Conservation (phyloP, 1,140 invertebrate genomes). For the Magallana ariakensis region DNA sequence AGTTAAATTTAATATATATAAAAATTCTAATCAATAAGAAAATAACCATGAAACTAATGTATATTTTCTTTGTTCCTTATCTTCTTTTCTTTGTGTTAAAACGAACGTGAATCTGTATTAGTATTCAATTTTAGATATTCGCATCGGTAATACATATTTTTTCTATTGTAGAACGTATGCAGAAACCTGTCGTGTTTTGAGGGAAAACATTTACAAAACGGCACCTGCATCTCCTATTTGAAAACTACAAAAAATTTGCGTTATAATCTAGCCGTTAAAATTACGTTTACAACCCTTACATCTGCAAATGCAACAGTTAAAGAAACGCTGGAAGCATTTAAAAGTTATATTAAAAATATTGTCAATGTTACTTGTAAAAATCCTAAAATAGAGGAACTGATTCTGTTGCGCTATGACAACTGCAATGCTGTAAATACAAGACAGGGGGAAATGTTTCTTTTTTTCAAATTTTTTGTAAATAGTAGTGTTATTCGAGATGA, state of each 20-base stretch:
- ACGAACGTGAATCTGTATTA: too few species aligned
- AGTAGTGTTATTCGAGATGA: neutral
- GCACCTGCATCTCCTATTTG: neutral
- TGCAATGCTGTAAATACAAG: neutral
- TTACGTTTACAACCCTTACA: neutral
- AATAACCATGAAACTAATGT: too few species aligned
- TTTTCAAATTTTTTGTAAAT: neutral
- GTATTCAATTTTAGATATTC: too few species aligned
- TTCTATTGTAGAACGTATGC: constrained; percentile 34
- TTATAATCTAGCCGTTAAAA: constrained; percentile 3
- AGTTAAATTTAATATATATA: too few species aligned
- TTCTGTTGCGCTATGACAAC: too few species aligned
- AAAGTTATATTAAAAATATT: neutral
- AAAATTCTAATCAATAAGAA: too few species aligned
- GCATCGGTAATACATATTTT: neutral
- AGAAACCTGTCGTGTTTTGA: constrained; percentile 16
- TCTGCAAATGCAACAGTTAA: neutral
- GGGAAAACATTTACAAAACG: neutral
- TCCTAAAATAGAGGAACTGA: neutral
- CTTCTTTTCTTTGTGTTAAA: too few species aligned
- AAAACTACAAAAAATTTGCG: neutral
- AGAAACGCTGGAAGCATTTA: neutral
- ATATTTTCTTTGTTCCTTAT: too few species aligned
- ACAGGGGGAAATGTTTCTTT: neutral
- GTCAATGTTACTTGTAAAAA: neutral